Evolutionary conservation across 2,888 invertebrate genomes (phyloP).

Genomic region (Lymantria dispar): DNA sequence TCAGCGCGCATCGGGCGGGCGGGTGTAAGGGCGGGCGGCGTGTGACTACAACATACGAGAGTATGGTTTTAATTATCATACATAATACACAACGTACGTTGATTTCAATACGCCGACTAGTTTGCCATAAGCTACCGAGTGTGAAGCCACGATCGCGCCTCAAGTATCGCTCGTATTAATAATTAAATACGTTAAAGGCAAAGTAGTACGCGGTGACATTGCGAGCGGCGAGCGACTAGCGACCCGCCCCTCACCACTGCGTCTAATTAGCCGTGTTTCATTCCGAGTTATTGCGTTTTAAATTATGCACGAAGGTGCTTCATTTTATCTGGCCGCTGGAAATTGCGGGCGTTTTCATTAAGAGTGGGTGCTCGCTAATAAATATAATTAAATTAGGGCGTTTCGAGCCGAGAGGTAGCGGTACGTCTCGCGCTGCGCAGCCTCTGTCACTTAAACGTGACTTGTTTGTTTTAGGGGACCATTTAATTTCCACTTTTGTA

Average conservation of each 20-base stretch:
- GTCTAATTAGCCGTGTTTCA: constrained; percentile 60
- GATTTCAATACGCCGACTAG: constrained; percentile 3
- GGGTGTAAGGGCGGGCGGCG: neutral
- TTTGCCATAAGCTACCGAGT: constrained; percentile 8
- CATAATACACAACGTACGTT: constrained; percentile 3
- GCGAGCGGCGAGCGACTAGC: neutral
- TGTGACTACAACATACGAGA: neutral
- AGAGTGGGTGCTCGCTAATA: constrained; percentile 47
- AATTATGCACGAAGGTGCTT: constrained; percentile 62
- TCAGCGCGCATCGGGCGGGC: neutral
- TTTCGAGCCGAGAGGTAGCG: constrained; percentile 10
- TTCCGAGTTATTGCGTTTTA: constrained; percentile 63
- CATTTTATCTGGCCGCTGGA: constrained; percentile 33
- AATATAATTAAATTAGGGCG: constrained; percentile 61
- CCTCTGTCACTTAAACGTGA: neutral
- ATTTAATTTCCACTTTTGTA: too few relatives aligned
- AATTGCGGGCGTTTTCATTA: constrained; percentile 63
- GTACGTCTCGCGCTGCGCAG: constrained; percentile 1
- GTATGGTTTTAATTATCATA: constrained; percentile 13
- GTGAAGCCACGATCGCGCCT: constrained; percentile 8
- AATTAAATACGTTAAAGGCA: constrained; percentile 17
- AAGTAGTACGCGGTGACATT: constrained; percentile 3
- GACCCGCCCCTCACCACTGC: constrained; percentile 31
- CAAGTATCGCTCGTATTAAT: constrained; percentile 20
- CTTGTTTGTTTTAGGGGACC: neutral